Base-by-base conservation (phyloP, 2,113 vertebrate species). In the Siniperca chuatsi region DNA sequence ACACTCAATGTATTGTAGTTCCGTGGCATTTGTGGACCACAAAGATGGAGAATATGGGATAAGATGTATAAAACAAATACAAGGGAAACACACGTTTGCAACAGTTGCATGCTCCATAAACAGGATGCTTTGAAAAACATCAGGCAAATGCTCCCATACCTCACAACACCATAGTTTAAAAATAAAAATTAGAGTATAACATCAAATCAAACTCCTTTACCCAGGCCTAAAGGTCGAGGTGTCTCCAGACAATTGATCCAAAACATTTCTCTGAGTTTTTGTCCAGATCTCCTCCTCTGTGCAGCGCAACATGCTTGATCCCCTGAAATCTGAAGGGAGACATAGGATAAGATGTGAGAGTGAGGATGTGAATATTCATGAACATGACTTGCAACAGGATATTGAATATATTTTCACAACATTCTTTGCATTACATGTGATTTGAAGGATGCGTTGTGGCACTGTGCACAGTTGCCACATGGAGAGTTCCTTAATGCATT, bases 141-240 rank as follows among this genome's bases (percentile, higher is more conserved):
- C 6, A 40, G 23, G 2, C n/a, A 74, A 1, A 85, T 55, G 42
- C 16, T 16, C 4, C 50, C 29, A 40, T 37, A 60, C 33, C 5
- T 40, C 33, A 58, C 20, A 77, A 60, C n/a, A 37, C 5, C 20
- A 42, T 42, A 46, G 61, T 58, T 75, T 64, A 11, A 68, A 79
- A 44, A 29, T 25, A 50, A 40, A 35, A 64, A 3, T 4, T 46
- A 21, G 40, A 82, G 44, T 21, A 15, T 2, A 61, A 40, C 37
- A 21, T 66, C 9, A 75, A 52, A 60, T 65, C 33, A 79, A 33
- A 75, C 46, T 58, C 9, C 18, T 29, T 84, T 21, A 33, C 69
- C 74, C 74, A 74, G 52, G 40, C 62, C 62, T 37, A 79, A 82
- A 79, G 79, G 71, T 78, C 75, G 68, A 60, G 42, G 29, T 65